These are phyloP conservation scores for Serrognathus titanus DNA, from an alignment of 2,888 invertebrate species.

Conservation along the genomic window DNA sequence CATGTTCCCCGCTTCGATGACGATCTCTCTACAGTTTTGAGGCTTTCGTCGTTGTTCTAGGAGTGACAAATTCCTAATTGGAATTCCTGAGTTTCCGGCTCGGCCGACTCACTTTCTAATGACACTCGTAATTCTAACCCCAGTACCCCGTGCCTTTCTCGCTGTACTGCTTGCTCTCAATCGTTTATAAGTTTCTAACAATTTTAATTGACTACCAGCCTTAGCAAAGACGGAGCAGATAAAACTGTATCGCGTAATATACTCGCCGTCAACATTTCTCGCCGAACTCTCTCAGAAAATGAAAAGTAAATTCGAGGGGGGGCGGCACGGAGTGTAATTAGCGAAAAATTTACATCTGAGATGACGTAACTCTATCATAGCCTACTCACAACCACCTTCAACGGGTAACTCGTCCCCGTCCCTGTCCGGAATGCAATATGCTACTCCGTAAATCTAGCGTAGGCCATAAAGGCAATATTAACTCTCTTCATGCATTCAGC, in stretches of 20 bases:
- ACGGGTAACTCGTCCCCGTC: constrained; percentile 7
- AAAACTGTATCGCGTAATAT: constrained; percentile 2
- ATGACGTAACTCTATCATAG: too few relatives aligned
- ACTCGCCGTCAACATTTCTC: constrained; percentile 4
- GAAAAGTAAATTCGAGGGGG: background rate
- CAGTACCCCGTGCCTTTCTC: constrained; percentile 1
- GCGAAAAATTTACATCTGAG: too few relatives aligned
- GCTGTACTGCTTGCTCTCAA: constrained; percentile 22
- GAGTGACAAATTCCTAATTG: constrained; percentile 50
- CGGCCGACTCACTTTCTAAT: constrained; percentile 43
- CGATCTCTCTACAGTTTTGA: constrained; percentile 28
- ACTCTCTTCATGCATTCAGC: constrained; percentile 29
- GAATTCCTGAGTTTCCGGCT: constrained; percentile 46
- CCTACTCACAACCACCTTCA: too few relatives aligned
- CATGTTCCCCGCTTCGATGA: constrained; percentile 10
- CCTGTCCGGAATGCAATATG: constrained; percentile 43
- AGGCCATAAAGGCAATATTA: constrained; percentile 48
- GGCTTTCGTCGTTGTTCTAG: constrained; percentile 41
- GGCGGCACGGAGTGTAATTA: background rate
- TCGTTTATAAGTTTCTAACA: constrained; percentile 34
- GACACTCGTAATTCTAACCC: constrained; percentile 39
- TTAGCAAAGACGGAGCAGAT: constrained; percentile 5
- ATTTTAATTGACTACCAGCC: constrained; percentile 46
- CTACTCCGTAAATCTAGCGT: constrained; percentile 45
- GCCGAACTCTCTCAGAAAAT: too few relatives aligned